Conservation (phyloP, 2,888 invertebrate genomes). For the Pseudococcus viburni region DNA sequence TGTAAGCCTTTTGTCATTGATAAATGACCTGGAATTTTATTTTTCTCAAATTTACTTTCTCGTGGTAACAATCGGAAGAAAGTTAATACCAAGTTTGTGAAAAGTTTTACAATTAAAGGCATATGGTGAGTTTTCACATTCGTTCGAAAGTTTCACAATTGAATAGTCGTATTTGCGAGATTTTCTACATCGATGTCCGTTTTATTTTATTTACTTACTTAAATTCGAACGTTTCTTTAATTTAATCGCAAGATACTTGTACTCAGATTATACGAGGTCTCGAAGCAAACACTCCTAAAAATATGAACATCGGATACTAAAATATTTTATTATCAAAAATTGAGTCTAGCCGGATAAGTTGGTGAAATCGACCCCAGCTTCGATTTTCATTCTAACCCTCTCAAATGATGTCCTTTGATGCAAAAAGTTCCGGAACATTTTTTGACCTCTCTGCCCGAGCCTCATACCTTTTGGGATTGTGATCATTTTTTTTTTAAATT, state of each 20-base stretch:
- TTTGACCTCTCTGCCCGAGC: too few species aligned
- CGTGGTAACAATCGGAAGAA: conserved; percentile 49
- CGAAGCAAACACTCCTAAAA: too few species aligned
- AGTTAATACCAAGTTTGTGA: conserved; percentile 56
- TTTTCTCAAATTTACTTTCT: conserved; percentile 53
- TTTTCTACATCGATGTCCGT: conserved; percentile 34
- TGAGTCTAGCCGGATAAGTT: too few species aligned
- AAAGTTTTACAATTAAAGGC: conserved; percentile 62
- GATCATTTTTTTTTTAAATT: too few species aligned
- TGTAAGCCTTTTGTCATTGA: conserved; percentile 53
- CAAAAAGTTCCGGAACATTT: too few species aligned
- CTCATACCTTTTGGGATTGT: too few species aligned
- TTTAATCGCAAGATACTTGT: background rate
- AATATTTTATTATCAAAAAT: too few species aligned
- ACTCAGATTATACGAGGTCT: background rate
- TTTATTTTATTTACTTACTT: background rate
- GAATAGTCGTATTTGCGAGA: conserved; percentile 51
- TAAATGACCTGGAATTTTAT: conserved; percentile 53
- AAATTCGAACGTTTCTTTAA: background rate
- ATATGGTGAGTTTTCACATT: conserved; percentile 60
- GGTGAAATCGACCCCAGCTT: too few species aligned
- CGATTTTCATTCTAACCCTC: too few species aligned
- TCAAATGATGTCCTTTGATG: too few species aligned
- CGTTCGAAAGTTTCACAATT: conserved; percentile 40
- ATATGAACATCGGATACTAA: too few species aligned